phyloP scores from a whole-genome alignment of 2,797 vertebrate species.

The Rallus crepitans region DNA sequence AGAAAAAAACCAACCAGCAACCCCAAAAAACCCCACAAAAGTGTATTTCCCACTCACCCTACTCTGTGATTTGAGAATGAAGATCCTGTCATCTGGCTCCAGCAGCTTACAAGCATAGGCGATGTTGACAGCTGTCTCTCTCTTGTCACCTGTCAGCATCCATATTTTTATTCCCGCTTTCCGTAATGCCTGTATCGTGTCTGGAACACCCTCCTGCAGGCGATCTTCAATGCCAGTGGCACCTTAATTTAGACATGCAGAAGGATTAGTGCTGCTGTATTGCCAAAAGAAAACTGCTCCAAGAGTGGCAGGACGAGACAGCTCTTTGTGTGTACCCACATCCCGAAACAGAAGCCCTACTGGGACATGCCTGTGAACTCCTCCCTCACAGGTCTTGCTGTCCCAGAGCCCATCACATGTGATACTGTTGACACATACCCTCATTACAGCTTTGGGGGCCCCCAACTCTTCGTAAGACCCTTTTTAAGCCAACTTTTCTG shows the following conservation, averaged over 20 bases:
- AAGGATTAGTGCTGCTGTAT: not conserved
- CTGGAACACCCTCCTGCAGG: slow-evolving; percentile 93
- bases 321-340: not conserved
- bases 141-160: slow-evolving; percentile 97
- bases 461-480: not conserved
- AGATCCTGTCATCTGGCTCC: slow-evolving; percentile 83
- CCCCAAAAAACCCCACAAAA: not conserved
- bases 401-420: not conserved
- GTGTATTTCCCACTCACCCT: slow-evolving; percentile 78
- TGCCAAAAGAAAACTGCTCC: not conserved
- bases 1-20: not conserved
- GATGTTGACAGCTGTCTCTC: slow-evolving; percentile 94
- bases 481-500: not conserved
- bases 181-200: slow-evolving; percentile 90
- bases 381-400: not conserved
- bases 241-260: slow-evolving; percentile 75
- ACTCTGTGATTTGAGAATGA: slow-evolving; percentile 83
- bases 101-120: slow-evolving; percentile 91
- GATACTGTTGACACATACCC: not conserved
- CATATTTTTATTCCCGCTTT: slow-evolving; percentile 92
- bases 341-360: not conserved
- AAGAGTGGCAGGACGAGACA: not conserved
- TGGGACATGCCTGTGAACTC: not conserved
- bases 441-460: not conserved
- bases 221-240: slow-evolving; percentile 94